Evolutionary conservation across 1,140 invertebrate species (phyloP), one percentile per base, ranked within the genome.

Genomic region (Solen grandis): DNA sequence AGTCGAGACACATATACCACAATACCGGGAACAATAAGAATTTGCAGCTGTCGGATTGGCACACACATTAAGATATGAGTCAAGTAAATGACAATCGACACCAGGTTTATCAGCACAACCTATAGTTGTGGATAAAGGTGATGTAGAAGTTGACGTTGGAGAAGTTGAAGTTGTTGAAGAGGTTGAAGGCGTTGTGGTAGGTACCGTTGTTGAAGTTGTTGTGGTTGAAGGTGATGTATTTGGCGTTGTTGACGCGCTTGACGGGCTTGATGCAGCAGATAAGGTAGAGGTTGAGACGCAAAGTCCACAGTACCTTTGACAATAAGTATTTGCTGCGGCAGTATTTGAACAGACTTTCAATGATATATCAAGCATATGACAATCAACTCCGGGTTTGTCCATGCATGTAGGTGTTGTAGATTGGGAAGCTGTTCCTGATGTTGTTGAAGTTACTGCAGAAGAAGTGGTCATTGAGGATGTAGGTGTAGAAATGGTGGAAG

Each of bases 81-180:
- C 74, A 2, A 76, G 60, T 8, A 76, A 33, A 38, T 76, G 74
- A 33, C 74, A 76, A 35, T 76, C 74, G 14, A 76, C 46, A 0
- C 74, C 74, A 35, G 27, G 74, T 76, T 76, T 65, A 55, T 76
- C 74, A 4, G 46, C 50, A 66, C 74, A 76, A 10, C 27, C 33
- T 5, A 27, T 33, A 16, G 52, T 19, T 46, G 63, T 50, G n/a
- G 29, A 60, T 46, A 41, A 16, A 27, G 50, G 0, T 54, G 59
- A 5, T 54, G 60, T 16, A 10, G 74, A 14, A 29, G 50, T 54
- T 31, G 60, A 33, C 14, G 63, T 16, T 14, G 73, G 27, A 76
- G 35, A 65, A 29, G 41, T n/a, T 33, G 54, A 19, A 2, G 72
- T 25, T 54, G 66, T 55, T 5, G 55, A 4, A 0, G 55, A 5